Conservation (phyloP, 2,113 vertebrate species). For the Anoura caudifer region DNA sequence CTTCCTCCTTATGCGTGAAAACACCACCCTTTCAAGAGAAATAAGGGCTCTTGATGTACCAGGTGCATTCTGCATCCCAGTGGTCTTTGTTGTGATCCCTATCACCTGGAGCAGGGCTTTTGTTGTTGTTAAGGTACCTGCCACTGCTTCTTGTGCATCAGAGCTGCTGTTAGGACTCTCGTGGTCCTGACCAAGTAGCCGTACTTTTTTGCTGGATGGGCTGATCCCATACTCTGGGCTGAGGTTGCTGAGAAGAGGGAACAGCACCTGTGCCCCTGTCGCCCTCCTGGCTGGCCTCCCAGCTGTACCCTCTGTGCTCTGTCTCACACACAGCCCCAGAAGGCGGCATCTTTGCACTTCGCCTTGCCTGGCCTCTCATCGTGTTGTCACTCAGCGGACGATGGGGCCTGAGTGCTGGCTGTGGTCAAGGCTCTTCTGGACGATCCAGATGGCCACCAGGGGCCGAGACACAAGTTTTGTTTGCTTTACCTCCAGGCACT, state of each 20-base stretch:
- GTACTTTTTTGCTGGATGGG: conserved; percentile 85
- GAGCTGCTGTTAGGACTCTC: conserved; percentile 89
- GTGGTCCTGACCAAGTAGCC: conserved; percentile 87
- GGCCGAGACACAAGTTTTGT: neutral
- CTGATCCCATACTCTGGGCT: conserved; percentile 85
- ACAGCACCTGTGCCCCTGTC: conserved; percentile 91
- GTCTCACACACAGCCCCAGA: conserved; percentile 91
- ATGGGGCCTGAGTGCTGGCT: conserved; percentile 82
- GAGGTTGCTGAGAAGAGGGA: conserved; percentile 90
- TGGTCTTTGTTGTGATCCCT: conserved; percentile 90
- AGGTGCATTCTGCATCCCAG: conserved; percentile 86
- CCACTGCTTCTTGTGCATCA: conserved; percentile 88
- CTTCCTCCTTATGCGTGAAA: conserved; percentile 87
- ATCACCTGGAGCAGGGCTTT: conserved; percentile 87
- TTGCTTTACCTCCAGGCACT: conserved; percentile 83
- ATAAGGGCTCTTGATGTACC: conserved; percentile 88
- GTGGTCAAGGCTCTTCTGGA: conserved; percentile 87
- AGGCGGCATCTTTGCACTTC: conserved; percentile 90
- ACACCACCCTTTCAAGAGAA: conserved; percentile 88
- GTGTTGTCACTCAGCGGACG: conserved; percentile 75
- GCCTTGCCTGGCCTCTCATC: conserved; percentile 87
- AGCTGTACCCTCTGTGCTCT: conserved; percentile 83
- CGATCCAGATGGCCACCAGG: conserved; percentile 80
- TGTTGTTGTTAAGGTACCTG: conserved; percentile 85
- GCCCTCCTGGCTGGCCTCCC: conserved; percentile 91